Conservation (phyloP, 1,140 invertebrate genomes). For the Neoseiulus cucumeris region DNA sequence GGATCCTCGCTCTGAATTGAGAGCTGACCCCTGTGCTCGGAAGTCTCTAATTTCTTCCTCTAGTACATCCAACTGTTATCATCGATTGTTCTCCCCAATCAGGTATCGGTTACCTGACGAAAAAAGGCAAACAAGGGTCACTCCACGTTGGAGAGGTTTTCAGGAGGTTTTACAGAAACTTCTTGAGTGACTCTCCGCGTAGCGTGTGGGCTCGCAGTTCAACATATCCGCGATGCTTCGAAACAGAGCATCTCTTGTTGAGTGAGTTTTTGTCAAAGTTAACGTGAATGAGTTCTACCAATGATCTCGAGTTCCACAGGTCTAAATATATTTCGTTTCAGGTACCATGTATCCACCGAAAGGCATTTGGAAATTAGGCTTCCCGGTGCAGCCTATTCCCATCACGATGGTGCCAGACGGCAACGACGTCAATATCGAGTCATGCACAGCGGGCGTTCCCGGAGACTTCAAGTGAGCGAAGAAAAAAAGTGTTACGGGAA, state of each 20-base stretch:
- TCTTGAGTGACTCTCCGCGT: neutral
- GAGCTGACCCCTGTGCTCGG: too few species aligned
- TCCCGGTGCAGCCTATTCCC: neutral
- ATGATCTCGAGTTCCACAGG: too few species aligned
- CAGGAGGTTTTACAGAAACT: neutral
- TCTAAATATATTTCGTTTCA: neutral
- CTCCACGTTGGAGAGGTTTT: neutral
- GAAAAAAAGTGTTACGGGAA: too few species aligned
- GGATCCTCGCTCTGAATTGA: neutral
- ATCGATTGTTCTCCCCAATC: neutral
- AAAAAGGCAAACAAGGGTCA: constrained; percentile 1
- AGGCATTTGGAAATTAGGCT: neutral
- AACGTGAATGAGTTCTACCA: too few species aligned
- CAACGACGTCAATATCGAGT: neutral
- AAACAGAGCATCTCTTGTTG: neutral
- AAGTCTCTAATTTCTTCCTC: too few species aligned
- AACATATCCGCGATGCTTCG: neutral
- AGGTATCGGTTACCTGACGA: neutral
- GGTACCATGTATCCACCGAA: neutral
- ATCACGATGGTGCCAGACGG: neutral
- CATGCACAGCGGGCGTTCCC: neutral
- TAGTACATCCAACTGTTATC: too few species aligned
- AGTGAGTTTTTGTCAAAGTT: neutral
- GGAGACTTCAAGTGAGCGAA: neutral
- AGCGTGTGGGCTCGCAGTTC: constrained; percentile 1